Evolutionary conservation across 2,797 vertebrate genomes (phyloP).

Genomic region (Manis pentadactyla): DNA sequence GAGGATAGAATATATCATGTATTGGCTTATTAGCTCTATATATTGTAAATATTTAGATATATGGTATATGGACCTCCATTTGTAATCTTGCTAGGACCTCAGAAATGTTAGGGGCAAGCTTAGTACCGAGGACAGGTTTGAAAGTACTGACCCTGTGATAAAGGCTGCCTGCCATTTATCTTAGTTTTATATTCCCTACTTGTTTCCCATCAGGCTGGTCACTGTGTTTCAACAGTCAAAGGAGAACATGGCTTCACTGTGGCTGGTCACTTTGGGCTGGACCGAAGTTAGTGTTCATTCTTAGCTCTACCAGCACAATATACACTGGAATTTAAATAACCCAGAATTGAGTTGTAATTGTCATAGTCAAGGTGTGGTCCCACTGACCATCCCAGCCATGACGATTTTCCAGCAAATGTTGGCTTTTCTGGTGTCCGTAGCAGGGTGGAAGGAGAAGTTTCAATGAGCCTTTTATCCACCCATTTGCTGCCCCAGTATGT

Average conservation of each 20-base stretch:
- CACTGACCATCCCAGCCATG: background rate
- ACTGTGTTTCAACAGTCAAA: background rate
- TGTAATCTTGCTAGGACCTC: background rate
- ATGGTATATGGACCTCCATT: background rate
- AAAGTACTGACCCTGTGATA: background rate
- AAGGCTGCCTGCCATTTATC: background rate
- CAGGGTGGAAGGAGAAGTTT: background rate
- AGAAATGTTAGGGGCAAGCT: background rate
- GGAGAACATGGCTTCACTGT: background rate
- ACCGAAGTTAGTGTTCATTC: background rate
- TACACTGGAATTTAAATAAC: background rate
- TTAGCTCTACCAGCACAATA: background rate
- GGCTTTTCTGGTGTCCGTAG: background rate
- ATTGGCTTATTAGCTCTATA: background rate
- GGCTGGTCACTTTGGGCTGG: background rate
- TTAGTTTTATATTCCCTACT: background rate
- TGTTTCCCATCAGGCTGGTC: background rate
- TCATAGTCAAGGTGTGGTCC: background rate
- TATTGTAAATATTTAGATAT: background rate
- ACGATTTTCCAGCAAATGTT: constrained; percentile 11
- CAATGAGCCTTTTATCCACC: background rate
- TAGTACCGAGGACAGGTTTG: background rate
- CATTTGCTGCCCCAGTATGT: background rate
- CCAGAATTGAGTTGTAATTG: background rate
- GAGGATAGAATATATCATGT: background rate